Evolutionary conservation across 2,888 invertebrate species (phyloP).

Genomic region (Pterobdella sp.): DNA sequence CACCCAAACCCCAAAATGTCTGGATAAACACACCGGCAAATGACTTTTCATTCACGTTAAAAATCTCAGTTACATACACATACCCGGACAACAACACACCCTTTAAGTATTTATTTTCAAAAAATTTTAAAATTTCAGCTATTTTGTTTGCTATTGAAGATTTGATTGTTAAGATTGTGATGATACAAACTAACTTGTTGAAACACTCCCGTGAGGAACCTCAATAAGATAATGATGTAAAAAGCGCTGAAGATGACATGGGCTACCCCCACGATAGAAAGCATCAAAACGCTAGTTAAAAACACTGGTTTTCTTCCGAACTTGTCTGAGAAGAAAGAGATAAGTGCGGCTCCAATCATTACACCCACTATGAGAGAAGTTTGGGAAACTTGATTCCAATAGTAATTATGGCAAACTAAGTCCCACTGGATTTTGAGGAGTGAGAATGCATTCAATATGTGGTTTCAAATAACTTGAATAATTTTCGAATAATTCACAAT

Average conservation of each 20-base stretch:
- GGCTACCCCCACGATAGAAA: not conserved
- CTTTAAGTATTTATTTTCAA: not conserved
- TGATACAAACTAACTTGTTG: not conserved
- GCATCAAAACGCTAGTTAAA: not conserved
- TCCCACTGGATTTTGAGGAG: no score
- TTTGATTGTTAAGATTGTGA: not conserved
- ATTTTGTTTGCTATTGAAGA: not conserved
- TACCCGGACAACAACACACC: slow-evolving; percentile 34
- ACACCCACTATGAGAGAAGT: not conserved
- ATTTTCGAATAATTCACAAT: no score
- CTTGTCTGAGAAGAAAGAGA: not conserved
- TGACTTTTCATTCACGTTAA: slow-evolving; percentile 38
- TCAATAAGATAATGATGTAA: not conserved
- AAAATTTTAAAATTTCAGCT: not conserved
- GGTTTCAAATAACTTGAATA: no score
- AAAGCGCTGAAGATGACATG: not conserved
- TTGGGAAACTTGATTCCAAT: not conserved
- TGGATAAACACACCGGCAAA: slow-evolving; percentile 37
- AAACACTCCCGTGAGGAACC: not conserved
- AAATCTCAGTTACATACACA: slow-evolving; percentile 39
- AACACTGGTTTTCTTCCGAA: slow-evolving; percentile 15
- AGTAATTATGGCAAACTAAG: not conserved
- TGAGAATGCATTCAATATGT: no score
- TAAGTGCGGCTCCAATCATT: not conserved
- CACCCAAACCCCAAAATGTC: slow-evolving; percentile 38